Percentiles rank a stretch among this genome's conserved stretches.
Evolutionary conservation across 2,113 vertebrate genomes (phyloP).

Genomic region (Campylorhamphus procurvoides): DNA sequence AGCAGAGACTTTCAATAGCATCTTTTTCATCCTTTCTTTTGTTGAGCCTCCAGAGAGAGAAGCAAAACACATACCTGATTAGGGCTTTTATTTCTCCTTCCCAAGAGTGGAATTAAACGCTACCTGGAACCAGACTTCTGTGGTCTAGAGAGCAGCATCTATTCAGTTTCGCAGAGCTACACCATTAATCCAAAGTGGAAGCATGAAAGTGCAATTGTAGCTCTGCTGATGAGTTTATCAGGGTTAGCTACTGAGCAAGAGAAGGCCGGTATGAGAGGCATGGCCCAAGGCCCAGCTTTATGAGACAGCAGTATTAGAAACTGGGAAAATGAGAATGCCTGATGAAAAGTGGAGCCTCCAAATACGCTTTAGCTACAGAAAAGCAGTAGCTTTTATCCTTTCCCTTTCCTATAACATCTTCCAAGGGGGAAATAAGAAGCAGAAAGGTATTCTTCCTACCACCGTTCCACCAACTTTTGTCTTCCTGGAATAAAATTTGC

Average conservation of each 20-base stretch:
- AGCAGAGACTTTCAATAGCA: not conserved
- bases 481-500: not conserved
- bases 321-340: constrained; percentile 4
- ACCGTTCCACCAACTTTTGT: not conserved
- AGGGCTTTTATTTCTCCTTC: constrained; percentile 12
- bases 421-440: not conserved
- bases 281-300: constrained; percentile 32
- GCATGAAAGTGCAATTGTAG: not conserved
- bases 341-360: constrained; percentile 4
- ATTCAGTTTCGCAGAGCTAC: not conserved
- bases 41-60: not conserved
- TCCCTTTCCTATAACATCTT: not conserved
- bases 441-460: not conserved
- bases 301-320: constrained; percentile 23
- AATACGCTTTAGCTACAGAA: not conserved
- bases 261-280: not conserved
- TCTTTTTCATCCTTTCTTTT: not conserved
- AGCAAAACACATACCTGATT: not conserved
- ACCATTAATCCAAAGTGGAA: constrained; percentile 22
- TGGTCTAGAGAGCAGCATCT: not conserved
- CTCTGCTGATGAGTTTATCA: constrained; percentile 8
- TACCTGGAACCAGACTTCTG: constrained; percentile 23
- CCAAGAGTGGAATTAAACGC: not conserved
- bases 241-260: constrained; percentile 12
- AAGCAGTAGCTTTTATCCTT: not conserved